These are phyloP conservation scores for Perizoma flavofasciatum DNA, from an alignment of 2,888 invertebrate genomes.

Conservation along the genomic window DNA sequence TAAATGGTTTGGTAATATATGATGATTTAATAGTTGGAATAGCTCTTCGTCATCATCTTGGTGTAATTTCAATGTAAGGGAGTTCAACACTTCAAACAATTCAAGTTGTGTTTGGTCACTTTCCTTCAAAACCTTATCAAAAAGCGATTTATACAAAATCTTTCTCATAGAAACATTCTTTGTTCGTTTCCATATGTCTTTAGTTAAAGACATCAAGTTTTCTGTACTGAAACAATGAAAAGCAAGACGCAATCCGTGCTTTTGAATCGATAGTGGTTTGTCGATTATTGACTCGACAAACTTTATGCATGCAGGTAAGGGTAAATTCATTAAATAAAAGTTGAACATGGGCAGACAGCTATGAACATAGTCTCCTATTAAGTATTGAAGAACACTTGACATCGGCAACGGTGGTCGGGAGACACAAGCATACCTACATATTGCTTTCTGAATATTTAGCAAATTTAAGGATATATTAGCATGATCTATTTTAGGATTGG, in stretches of 20 bases:
- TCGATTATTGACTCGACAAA: constrained; percentile 54
- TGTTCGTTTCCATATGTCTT: constrained; percentile 52
- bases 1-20: constrained; percentile 4
- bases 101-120: constrained; percentile 31
- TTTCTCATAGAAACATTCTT: constrained; percentile 56
- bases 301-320: constrained; percentile 42
- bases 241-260: constrained; percentile 60
- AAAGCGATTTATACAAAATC: constrained; percentile 51
- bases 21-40: constrained; percentile 40
- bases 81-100: constrained; percentile 51
- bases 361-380: constrained; percentile 59
- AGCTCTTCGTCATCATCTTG: constrained; percentile 56
- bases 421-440: constrained; percentile 52
- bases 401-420: constrained; percentile 59
- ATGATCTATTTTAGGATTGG: constrained; percentile 50
- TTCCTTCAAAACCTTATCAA: constrained; percentile 42
- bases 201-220: constrained; percentile 46
- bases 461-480: constrained; percentile 40
- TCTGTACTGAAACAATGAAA: constrained; percentile 53
- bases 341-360: constrained; percentile 55
- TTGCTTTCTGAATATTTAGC: constrained; percentile 51
- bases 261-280: constrained; percentile 57
- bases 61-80: constrained; percentile 48
- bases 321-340: constrained; percentile 51
- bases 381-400: constrained; percentile 43